Evolutionary conservation across 1,140 invertebrate species (phyloP), one percentile per base, ranked within the genome.

Genomic region (Vollenhovia emeryi): DNA sequence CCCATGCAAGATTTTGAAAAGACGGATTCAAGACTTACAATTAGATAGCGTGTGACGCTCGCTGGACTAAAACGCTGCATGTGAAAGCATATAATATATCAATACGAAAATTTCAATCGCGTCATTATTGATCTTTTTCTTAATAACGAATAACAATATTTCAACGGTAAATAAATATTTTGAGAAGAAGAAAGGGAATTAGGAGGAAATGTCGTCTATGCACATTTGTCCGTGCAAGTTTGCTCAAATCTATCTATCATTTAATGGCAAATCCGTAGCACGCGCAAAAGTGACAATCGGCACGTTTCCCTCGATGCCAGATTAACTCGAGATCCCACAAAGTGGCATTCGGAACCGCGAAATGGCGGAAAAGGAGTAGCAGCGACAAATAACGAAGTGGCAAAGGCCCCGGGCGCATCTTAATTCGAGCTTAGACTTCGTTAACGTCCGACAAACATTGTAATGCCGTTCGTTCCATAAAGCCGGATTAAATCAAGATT

Each of bases 361-460:
- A 71, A 71, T 57, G 36, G 50, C 55, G 40, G 50, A 24, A 48
- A 52, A 62, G 50, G 24, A 43, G 21, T 60, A 59, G 5, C n/a
- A 59, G 36, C 33, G 82, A 55, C n/a, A 11, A 43, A 11, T 11
- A 11, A 76, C 48, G 13, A 21, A 36, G 33, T 8, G 50, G 11
- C 64, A 5, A 64, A 76, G 59, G 48, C 57, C 55, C 55, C 62
- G n/a, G 73, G 15, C 69, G 90, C 87, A 91, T 91, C 89, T 91
- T 91, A 91, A 91, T 89, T 91, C 84, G 84, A 83, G 90, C 86
- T 91, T 91, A 91, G 84, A 83, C 68, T 90, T 91, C 82, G 90
- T 91, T 91, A 91, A 68, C 45, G 40, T 27, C 62, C 68, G 57
- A 64, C 74, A 8, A 86, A 43, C 43, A 50, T 69, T 43, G 18